These are phyloP conservation scores for Rhodinocichla rosea DNA, from an alignment of 2,113 vertebrate species.

Conservation along the genomic window DNA sequence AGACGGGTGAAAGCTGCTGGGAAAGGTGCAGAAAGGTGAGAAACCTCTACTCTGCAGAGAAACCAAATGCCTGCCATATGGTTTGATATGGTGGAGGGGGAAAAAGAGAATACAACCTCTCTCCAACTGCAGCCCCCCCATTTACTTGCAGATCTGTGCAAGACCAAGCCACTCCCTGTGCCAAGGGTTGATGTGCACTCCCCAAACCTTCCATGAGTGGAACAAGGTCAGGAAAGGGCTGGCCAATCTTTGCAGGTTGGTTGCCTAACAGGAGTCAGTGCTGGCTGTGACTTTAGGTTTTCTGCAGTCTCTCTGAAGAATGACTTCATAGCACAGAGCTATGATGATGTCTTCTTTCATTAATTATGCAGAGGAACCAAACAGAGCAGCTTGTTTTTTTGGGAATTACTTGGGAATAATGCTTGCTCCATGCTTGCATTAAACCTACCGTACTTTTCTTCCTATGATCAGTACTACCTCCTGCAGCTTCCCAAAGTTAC, in stretches of 20 bases:
- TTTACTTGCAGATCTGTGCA: not conserved
- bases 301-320: not conserved
- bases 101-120: not conserved
- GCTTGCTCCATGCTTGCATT: not conserved
- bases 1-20: not conserved
- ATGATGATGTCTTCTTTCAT: not conserved
- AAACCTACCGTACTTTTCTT: not conserved
- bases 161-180: not conserved
- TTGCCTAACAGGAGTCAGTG: not conserved
- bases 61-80: not conserved
- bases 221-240: not conserved
- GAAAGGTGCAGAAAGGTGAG: not conserved
- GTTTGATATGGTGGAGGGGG: not conserved
- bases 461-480: not conserved
- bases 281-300: not conserved
- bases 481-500: not conserved
- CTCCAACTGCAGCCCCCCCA: not conserved
- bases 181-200: not conserved
- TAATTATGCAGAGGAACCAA: not conserved
- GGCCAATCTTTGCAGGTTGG: rapidly evolving
- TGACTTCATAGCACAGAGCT: not conserved
- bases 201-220: not conserved
- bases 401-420: not conserved
- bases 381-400: not conserved
- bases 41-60: not conserved